Base-by-base conservation (phyloP, 2,113 vertebrate genomes). In the Panurus biarmicus region DNA sequence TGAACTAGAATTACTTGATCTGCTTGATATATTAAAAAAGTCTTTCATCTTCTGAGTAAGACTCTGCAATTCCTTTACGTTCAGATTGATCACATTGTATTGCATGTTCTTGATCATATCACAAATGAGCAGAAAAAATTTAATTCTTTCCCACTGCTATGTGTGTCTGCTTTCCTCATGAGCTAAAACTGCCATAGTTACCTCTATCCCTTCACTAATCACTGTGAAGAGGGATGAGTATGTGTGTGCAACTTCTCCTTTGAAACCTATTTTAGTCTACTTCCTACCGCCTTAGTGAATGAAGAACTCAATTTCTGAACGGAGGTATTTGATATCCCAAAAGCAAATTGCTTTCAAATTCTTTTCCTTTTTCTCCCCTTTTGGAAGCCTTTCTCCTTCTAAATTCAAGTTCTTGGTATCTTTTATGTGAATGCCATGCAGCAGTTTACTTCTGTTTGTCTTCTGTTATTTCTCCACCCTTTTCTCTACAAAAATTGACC, bases 81-180 rank as follows among this genome's bases (percentile, higher is more conserved):
- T 85, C n/a, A 76, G 33, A 31, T 14, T 51, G n/a, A 50, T 74
- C n/a, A 29, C 2, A 4, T 11, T 18, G 31, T 60, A 36, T 62
- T 69, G 47, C 15, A 21, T 35, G 33, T 45, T 85, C 48, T 40
- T 91, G 53, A 35, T 38, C 48, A 29, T 50, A 40, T n/a, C 28
- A 48, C 15, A 71, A 44, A 53, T 7, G 7, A 60, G 14, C 18
- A 67, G 25, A 29, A 87, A 66, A 53, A 64, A 31, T 5, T 71
- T 53, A 64, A 4, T 48, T 78, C 12, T 74, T 80, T 79, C 7
- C 16, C 76, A 8, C 14, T 0, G 0, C 13, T 69, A 0, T 21
- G 19, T 54, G 5, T 36, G 47, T 61, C 54, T 77, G 28, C 28
- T 35, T 67, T 67, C 20, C 6, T 1, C 16, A 6, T 3, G 19